Base-by-base conservation (phyloP, 2,113 vertebrate genomes). In the Dicaeum eximium region DNA sequence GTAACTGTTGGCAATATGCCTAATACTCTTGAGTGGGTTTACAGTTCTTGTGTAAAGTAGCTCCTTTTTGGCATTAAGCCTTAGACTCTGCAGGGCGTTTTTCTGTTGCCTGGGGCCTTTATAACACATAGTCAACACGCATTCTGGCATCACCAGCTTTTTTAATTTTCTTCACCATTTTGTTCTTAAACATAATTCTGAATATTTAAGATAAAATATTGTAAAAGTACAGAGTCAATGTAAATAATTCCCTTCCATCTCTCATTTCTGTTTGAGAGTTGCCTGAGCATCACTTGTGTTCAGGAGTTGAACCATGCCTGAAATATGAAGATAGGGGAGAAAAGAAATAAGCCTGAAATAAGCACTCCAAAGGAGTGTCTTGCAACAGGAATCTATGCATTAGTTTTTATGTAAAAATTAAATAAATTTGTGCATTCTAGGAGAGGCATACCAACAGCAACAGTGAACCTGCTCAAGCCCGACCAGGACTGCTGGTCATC, bases 101-200 rank as follows among this genome's bases (percentile, higher is more conserved):
- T 80, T 95, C 10, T 45, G 23, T 77, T 38, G 56, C 74, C n/a
- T 64, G 37, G 33, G 61, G 57, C 44, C 64, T 93, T 90, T 77
- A 28, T 50, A 80, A 75, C 84, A 72, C 69, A 21, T 47, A 61
- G 38, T 38, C 66, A 77, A 79, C 23, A 51, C 5, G 11, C 30
- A 33, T 88, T 93, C 92, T 88, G 92, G 45, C 51, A 86, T 28
- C 51, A 64, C 6, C 40, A 94, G 27, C 30, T 89, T 66, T 75
- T 93, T 88, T 17, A n/a, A 65, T 61, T 91, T 96, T 75, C 75
- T 78, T 95, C 78, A 95, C 70, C 30, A 64, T 51, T 94, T 80
- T 69, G 6, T 54, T 87, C 44, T 72, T 75, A 88, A 92, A 56
- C 4, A 31, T 38, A 72, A 62, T 38, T 80, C 64, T 69, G 40